Evolutionary conservation across 2,797 vertebrate species (phyloP), one percentile per base, ranked within the genome.

Genomic region (Arctocebus calabarensis): DNA sequence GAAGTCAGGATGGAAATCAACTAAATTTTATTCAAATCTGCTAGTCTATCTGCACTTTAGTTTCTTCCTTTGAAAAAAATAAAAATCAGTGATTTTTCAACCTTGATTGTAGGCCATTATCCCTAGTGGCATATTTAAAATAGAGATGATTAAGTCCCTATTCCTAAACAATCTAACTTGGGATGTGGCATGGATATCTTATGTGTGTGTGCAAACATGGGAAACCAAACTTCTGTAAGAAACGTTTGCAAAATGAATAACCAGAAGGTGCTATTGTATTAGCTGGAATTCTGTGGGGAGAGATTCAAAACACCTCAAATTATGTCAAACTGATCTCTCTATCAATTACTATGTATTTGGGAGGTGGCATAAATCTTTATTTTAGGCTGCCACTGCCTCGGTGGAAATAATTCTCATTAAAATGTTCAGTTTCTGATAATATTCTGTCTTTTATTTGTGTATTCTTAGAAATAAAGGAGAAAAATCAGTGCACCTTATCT

Each of bases 11-110:
- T 9, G 32, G 17, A n/a, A 66, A 66, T 19, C 13, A 45, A 13
- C 13, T 52, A 27, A 88, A 55, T 84, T 1, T 48, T 84, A 40
- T 57, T 71, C 14, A 81, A 52, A 19, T 79, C 10, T 74, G 75
- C 45, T 86, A 52, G 19, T 75, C 19, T 34, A 6, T 92, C 12
- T 74, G 48, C 37, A 70, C 8, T 12, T 37, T 10, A 11, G 32
- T 91, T 83, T 27, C 59, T 48, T 57, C 16, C 27, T 40, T 70
- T 43, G 68, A 45, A 77, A 61, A 88, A 75, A 61, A 83, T 40
- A n/a, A 75, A 82, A 75, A 75, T 61, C 59, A 70, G 22, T 75
- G 84, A 77, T 62, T 88, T 92, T 84, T 78, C 71, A 55, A 61
- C 16, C 11, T 34, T 37, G 25, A 62, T 43, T n/a, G 19, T 10